Base-by-base conservation (phyloP, 2,113 vertebrate species). In the Oreochromis aureus region DNA sequence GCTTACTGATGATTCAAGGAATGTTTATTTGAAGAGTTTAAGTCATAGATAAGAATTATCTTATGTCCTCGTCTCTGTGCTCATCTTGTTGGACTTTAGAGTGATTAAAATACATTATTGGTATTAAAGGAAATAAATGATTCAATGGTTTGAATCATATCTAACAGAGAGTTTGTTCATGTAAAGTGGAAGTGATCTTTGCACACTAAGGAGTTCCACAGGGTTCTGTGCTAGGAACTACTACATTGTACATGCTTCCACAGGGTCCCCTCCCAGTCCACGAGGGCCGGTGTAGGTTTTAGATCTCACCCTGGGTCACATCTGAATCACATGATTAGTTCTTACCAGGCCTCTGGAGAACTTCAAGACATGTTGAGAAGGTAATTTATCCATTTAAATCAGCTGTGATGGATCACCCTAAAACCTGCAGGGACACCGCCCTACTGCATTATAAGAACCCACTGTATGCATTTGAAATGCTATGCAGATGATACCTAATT, bases 381-480 rank as follows among this genome's bases (percentile, higher is more conserved):
- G n/a, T n/a, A n/a, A n/a, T n/a, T n/a, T n/a, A n/a, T n/a, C n/a
- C n/a, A n/a, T n/a, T n/a, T n/a, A n/a, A n/a, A n/a, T n/a, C n/a
- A n/a, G n/a, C n/a, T n/a, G n/a, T n/a, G n/a, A n/a, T n/a, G n/a
- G n/a, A n/a, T n/a, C n/a, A n/a, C n/a, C n/a, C n/a, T n/a, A n/a
- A n/a, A n/a, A n/a, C n/a, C n/a, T n/a, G n/a, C n/a, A n/a, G n/a
- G n/a, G n/a, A n/a, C n/a, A n/a, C n/a, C n/a, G n/a, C n/a, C n/a
- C n/a, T n/a, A n/a, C n/a, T n/a, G n/a, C n/a, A n/a, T n/a, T n/a
- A 0, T 59, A 18, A 34, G 59, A 63, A 63, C 30, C 8, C 59
- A 34, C 30, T 63, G 59, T 19, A 63, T 34, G 9, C 59, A 63
- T 63, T 63, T 63, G 30, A 34, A 63, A 10, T 34, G 58, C 30